A percentile compares a stretch with the other conserved stretches of the same genome.
These are phyloP conservation scores for Labeo calbasu DNA, from an alignment of 2,797 vertebrate species.

Conservation along the genomic window DNA sequence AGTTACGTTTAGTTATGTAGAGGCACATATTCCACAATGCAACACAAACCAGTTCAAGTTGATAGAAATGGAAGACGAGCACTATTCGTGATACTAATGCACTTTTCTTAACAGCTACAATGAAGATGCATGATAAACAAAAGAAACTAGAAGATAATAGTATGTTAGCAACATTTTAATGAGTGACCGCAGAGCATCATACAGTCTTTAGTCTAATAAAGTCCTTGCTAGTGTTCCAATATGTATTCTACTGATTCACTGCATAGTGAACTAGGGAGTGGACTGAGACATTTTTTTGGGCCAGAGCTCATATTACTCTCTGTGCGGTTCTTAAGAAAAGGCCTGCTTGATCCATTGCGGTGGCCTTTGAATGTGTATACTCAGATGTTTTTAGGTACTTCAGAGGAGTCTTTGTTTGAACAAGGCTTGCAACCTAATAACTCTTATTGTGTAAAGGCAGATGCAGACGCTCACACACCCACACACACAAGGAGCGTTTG, in stretches of 20 bases:
- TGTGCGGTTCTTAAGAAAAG: constrained; percentile 41
- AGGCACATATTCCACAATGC: background rate
- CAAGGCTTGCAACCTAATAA: constrained; percentile 46
- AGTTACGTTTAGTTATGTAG: no score
- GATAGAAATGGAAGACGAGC: background rate
- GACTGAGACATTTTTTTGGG: constrained; percentile 10
- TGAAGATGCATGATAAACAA: background rate
- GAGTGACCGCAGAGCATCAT: background rate
- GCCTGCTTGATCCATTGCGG: constrained; percentile 14
- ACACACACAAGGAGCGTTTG: constrained; percentile 41
- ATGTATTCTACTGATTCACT: background rate
- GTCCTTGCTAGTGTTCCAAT: background rate
- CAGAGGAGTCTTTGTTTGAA: constrained; percentile 52
- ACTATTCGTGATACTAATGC: background rate
- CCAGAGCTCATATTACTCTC: constrained; percentile 12
- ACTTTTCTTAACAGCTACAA: background rate
- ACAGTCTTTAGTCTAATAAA: background rate
- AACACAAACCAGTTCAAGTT: background rate
- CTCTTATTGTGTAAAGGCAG: constrained; percentile 48
- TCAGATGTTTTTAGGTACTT: constrained; percentile 44
- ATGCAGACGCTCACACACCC: constrained; percentile 37
- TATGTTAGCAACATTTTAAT: background rate
- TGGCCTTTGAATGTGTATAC: constrained; percentile 36
- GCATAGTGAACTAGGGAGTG: constrained; percentile 20
- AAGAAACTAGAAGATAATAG: background rate